Evolutionary conservation across 2,797 vertebrate genomes (phyloP).

Genomic region (Coilia nasus): DNA sequence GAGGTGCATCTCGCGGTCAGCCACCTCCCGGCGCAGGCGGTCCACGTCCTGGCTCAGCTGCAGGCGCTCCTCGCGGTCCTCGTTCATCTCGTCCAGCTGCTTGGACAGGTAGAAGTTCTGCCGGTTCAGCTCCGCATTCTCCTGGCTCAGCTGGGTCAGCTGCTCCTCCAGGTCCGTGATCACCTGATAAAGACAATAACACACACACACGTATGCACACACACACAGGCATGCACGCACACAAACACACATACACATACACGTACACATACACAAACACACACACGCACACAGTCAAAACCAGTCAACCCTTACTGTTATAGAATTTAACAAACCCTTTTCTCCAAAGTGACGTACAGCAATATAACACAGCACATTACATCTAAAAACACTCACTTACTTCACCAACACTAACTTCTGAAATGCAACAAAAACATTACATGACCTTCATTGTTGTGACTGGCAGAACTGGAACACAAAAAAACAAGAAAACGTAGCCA

Average conservation of each 20-base stretch:
- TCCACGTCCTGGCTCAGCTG: constrained; percentile 94
- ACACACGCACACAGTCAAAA: background rate
- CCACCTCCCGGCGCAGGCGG: constrained; percentile 92
- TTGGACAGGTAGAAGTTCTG: constrained; percentile 99
- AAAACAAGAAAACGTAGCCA: too few relatives aligned
- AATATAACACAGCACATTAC: too few relatives aligned
- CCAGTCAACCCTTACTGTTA: background rate
- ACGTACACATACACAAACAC: background rate
- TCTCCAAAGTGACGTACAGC: too few relatives aligned
- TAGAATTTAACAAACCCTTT: too few relatives aligned
- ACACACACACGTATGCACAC: background rate
- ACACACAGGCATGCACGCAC: background rate
- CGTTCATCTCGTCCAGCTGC: constrained; percentile 93
- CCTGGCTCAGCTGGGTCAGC: constrained; percentile 94
- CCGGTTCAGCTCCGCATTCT: constrained; percentile 97
- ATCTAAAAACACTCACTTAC: too few relatives aligned
- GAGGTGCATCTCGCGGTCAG: constrained; percentile 96
- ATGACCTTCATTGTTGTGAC: too few relatives aligned
- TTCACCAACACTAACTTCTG: too few relatives aligned
- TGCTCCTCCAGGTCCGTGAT: constrained; percentile 98
- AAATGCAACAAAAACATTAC: too few relatives aligned
- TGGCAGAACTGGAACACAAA: too few relatives aligned
- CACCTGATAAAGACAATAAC: too few relatives aligned
- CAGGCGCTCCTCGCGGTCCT: constrained; percentile 88
- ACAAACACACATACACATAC: background rate